Evolutionary conservation across 2,888 invertebrate species (phyloP).

Genomic region (Drosophila macrothrix): DNA sequence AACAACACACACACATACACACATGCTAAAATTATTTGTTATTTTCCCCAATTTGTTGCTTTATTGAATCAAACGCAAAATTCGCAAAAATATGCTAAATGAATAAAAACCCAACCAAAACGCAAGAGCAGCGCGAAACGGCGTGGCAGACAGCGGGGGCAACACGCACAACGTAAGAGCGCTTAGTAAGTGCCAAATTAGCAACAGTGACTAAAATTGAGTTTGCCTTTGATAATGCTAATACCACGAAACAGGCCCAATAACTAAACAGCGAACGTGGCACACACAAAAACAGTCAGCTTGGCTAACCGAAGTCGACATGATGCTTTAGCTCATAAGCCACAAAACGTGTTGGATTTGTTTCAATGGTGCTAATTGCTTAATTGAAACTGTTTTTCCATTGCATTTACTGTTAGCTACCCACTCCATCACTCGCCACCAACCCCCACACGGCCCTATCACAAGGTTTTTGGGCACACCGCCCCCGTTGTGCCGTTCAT

Average conservation of each 20-base stretch:
- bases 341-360: slow-evolving; percentile 81
- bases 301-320: slow-evolving; percentile 66
- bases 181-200: slow-evolving; percentile 59
- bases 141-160: neutral
- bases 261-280: slow-evolving; percentile 27
- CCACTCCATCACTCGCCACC: neutral
- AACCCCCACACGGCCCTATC: neutral
- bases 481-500: slow-evolving; percentile 50
- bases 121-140: slow-evolving; percentile 5
- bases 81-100: slow-evolving; percentile 78
- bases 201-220: slow-evolving; percentile 63
- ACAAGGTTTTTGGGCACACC: neutral
- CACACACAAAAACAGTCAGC: slow-evolving; percentile 31
- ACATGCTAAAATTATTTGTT: slow-evolving; percentile 62
- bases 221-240: slow-evolving; percentile 27
- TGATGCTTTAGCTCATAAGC: slow-evolving; percentile 77
- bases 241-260: slow-evolving; percentile 33
- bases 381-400: slow-evolving; percentile 80
- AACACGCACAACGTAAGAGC: slow-evolving; percentile 25
- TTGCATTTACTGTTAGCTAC: slow-evolving; percentile 64
- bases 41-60: slow-evolving; percentile 52
- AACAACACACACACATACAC: slow-evolving; percentile 7
- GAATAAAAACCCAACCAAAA: slow-evolving; percentile 37
- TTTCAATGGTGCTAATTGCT: slow-evolving; percentile 81
- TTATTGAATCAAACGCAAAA: slow-evolving; percentile 63